Evolutionary conservation across 2,113 vertebrate species (phyloP).

Genomic region (Phainopepla nitens): DNA sequence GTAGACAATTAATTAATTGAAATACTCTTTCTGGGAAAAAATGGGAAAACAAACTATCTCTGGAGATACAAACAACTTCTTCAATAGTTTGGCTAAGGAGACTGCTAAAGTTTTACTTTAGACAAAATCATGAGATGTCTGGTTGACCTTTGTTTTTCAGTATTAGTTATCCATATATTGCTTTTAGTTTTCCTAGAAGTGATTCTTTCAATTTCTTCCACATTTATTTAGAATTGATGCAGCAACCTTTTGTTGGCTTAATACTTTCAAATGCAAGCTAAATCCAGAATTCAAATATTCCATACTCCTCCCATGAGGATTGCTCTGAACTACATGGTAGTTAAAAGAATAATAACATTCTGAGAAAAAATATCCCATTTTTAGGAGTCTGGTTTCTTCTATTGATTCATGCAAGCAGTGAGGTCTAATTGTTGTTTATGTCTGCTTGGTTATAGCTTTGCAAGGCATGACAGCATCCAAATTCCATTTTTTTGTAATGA

Average conservation of each 20-base stretch:
- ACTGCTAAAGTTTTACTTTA: not conserved
- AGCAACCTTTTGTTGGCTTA: not conserved
- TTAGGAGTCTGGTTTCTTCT: not conserved
- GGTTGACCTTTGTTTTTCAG: not conserved
- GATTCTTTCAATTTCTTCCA: not conserved
- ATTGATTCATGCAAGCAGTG: not conserved
- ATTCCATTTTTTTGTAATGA: not conserved
- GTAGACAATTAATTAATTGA: not conserved
- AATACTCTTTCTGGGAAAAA: not conserved
- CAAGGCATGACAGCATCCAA: not conserved
- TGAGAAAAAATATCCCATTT: not conserved
- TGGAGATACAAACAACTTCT: not conserved
- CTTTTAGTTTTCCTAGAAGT: not conserved
- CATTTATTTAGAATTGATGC: not conserved
- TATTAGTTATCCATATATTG: not conserved
- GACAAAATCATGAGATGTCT: not conserved
- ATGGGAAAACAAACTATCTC: not conserved
- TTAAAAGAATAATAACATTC: not conserved
- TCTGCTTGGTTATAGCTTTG: not conserved
- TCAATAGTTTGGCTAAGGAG: not conserved
- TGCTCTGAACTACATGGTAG: not conserved
- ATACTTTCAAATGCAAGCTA: not conserved
- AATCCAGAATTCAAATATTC: not conserved
- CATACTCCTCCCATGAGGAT: not conserved
- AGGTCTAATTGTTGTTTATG: not conserved